Percentiles rank a stretch among this genome's conserved stretches.
Conservation (phyloP, 2,113 vertebrate genomes). For the Oryzias curvinotus region DNA sequence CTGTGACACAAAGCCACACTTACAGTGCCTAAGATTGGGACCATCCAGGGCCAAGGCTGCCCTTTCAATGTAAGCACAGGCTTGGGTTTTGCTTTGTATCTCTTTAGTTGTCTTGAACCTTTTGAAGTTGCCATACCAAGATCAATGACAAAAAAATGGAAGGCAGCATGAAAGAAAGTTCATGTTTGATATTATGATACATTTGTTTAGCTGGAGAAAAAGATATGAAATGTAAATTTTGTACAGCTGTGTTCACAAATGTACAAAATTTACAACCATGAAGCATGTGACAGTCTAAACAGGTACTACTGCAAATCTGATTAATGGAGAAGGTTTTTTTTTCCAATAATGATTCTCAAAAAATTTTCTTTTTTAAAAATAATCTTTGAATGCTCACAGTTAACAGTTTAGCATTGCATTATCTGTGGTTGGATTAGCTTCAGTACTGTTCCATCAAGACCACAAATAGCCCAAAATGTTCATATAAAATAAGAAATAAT, state of each 20-base stretch:
- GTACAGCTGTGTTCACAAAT: background rate
- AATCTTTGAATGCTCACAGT: no score
- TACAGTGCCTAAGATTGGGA: constrained; percentile 30
- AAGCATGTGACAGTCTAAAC: background rate
- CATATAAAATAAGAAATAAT: no score
- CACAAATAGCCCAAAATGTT: no score
- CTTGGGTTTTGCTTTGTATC: constrained; percentile 46
- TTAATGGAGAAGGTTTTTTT: background rate
- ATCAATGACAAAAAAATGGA: constrained; percentile 40
- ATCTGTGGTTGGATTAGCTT: no score
- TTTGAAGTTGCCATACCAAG: constrained; percentile 40
- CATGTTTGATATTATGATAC: constrained; percentile 42
- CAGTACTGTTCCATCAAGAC: no score
- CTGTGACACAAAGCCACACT: background rate
- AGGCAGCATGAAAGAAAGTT: constrained; percentile 39
- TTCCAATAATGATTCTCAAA: no score
- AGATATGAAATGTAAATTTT: constrained; percentile 2
- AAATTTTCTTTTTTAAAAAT: no score
- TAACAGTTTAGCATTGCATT: no score
- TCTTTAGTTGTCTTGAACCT: constrained; percentile 22
- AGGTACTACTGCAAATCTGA: background rate
- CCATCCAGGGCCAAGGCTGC: constrained; percentile 30
- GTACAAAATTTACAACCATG: background rate
- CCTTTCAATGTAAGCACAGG: constrained; percentile 41
- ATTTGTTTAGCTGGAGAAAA: constrained; percentile 22